Conservation (phyloP, 92 coral and sea anemone species). For the Plumapathes pennacea region DNA sequence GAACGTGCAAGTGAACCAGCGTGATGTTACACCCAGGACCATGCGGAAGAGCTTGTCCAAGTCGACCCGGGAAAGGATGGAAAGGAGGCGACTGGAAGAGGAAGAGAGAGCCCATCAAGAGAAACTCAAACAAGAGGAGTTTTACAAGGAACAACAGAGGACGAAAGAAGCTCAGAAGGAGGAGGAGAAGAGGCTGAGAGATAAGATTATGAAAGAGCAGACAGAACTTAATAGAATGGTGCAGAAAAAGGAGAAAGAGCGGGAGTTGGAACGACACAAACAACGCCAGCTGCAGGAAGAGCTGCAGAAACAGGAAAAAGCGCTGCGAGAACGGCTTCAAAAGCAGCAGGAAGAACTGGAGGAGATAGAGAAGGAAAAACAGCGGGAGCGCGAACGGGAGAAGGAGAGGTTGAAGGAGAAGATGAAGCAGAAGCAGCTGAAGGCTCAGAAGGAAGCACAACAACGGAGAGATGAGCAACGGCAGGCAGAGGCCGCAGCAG, state of each 20-base stretch:
- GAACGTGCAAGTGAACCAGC: not conserved
- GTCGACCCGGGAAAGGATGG: constrained; percentile 97
- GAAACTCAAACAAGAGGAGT: constrained; percentile 66
- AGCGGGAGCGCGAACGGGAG: constrained; percentile 68
- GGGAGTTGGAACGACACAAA: constrained; percentile 80
- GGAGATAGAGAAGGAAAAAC: constrained; percentile 83
- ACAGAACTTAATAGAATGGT: constrained; percentile 80
- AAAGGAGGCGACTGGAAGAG: constrained; percentile 77
- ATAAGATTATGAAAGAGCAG: constrained; percentile 85
- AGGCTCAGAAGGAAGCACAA: constrained; percentile 50
- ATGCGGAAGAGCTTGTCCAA: constrained; percentile 94
- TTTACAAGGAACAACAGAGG: constrained; percentile 59
- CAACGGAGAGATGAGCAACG: constrained; percentile 33
- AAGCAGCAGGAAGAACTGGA: constrained; percentile 83
- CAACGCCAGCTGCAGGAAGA: constrained; percentile 82
- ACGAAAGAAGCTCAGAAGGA: constrained; percentile 58
- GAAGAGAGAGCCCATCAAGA: constrained; percentile 75
- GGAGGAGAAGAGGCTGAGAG: constrained; percentile 66
- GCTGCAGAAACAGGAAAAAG: constrained; percentile 70
- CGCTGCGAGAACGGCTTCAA: constrained; percentile 66
- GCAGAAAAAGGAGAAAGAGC: constrained; percentile 85
- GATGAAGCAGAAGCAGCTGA: constrained; percentile 59
- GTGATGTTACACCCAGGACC: constrained; percentile 84
- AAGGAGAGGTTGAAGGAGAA: constrained; percentile 68
- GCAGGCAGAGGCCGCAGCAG: constrained; percentile 58